phyloP scores from a whole-genome alignment of 2,888 invertebrate species.

The Taphrorychus bicolor region DNA sequence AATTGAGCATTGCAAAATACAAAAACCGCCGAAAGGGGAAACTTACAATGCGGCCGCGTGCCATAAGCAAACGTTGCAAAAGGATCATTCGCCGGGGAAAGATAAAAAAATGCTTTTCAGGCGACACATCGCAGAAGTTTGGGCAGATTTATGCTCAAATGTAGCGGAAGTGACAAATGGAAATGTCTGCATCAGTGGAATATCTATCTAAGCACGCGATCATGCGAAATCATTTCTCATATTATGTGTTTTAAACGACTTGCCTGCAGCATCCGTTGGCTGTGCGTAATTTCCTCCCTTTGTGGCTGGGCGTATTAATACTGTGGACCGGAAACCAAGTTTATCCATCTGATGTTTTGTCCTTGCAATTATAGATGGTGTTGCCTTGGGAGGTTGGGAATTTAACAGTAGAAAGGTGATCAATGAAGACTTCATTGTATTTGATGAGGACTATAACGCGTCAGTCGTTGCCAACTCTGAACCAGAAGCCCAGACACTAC shows the following conservation, averaged over 20 bases:
- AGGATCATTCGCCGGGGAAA: slow-evolving; percentile 11
- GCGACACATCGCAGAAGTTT: slow-evolving; percentile 32
- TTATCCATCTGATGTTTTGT: too few relatives aligned
- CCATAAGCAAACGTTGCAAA: slow-evolving; percentile 20
- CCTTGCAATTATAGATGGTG: too few relatives aligned
- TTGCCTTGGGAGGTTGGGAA: too few relatives aligned
- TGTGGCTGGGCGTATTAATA: background rate
- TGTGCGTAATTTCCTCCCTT: background rate
- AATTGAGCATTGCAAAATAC: slow-evolving; percentile 18
- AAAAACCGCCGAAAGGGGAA: slow-evolving; percentile 10
- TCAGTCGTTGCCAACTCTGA: too few relatives aligned
- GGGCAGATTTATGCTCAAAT: slow-evolving; percentile 35
- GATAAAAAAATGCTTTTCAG: slow-evolving; percentile 26
- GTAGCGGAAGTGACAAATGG: slow-evolving; percentile 41
- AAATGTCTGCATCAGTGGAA: slow-evolving; percentile 24
- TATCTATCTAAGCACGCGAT: slow-evolving; percentile 13
- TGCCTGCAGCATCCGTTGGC: background rate
- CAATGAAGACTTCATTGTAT: too few relatives aligned
- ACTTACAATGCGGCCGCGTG: slow-evolving; percentile 12
- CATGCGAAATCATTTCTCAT: slow-evolving; percentile 27
- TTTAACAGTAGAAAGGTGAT: too few relatives aligned
- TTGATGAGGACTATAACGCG: too few relatives aligned
- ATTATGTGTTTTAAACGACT: slow-evolving; percentile 14
- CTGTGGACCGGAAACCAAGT: background rate
- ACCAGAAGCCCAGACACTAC: too few relatives aligned